Conservation (phyloP, 1,140 invertebrate species). For the Potamilus streckersoni region DNA sequence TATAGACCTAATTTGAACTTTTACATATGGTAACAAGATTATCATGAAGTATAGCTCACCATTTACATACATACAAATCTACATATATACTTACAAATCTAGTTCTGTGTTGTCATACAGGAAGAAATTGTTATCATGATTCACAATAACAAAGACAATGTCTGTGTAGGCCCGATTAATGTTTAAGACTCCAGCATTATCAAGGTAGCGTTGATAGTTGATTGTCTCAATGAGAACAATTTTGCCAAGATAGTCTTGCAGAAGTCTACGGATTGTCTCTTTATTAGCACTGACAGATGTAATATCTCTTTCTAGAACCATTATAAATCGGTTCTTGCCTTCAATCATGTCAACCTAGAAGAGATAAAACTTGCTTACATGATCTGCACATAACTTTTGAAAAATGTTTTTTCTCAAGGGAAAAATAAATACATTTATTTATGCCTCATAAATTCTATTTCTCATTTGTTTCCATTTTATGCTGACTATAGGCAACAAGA, state of each 20-base stretch:
- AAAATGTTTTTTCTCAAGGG: too few species aligned
- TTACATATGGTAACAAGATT: too few species aligned
- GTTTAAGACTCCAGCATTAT: conserved; percentile 8
- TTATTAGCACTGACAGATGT: conserved; percentile 2
- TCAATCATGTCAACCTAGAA: conserved; percentile 45
- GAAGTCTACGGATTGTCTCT: conserved; percentile 10
- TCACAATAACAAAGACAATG: conserved; percentile 41
- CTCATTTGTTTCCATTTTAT: too few species aligned
- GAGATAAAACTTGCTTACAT: background rate
- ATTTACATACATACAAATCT: too few species aligned
- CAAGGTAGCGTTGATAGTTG: conserved; percentile 22
- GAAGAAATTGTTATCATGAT: conserved; percentile 10
- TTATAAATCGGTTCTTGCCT: conserved; percentile 37
- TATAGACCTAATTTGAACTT: too few species aligned
- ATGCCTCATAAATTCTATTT: too few species aligned
- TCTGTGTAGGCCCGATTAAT: conserved; percentile 33
- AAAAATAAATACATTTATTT: conserved; percentile 5
- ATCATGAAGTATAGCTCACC: too few species aligned
- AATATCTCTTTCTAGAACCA: conserved; percentile 32
- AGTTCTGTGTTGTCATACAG: conserved; percentile 4
- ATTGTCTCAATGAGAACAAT: conserved; percentile 44
- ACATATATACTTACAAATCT: too few species aligned
- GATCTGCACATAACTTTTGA: too few species aligned
- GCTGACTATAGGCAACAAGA: too few species aligned
- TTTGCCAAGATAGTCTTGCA: conserved; percentile 32